phyloP scores from a whole-genome alignment of 2,888 invertebrate species.

The Barypeithes pellucidus region DNA sequence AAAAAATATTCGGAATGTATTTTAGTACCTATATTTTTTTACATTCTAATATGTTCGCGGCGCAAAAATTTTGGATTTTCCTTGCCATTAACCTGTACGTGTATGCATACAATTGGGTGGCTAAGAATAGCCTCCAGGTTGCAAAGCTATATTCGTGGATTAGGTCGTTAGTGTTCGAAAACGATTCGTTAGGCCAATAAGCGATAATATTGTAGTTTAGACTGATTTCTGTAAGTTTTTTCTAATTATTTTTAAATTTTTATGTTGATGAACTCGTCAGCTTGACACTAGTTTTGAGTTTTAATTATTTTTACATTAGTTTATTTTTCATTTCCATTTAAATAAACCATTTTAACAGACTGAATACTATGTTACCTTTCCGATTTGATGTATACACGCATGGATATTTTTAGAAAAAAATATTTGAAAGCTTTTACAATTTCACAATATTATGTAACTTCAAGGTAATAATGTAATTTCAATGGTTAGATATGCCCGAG shows the following conservation, averaged over 20 bases:
- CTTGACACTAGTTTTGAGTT: neutral
- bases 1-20: neutral
- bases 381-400: neutral
- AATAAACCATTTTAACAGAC: neutral
- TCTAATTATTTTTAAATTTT: conserved; percentile 28
- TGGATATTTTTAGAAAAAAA: conserved; percentile 26
- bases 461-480: neutral
- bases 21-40: neutral
- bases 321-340: neutral
- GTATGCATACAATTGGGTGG: conserved; percentile 1
- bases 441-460: neutral
- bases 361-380: neutral
- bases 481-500: too few species aligned
- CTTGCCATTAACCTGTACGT: neutral
- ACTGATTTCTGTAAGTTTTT: conserved; percentile 43
- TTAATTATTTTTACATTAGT: too few species aligned
- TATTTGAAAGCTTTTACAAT: neutral
- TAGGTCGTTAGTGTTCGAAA: conserved; percentile 42
- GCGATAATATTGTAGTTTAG: conserved; percentile 38
- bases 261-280: conserved; percentile 9
- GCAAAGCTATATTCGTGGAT: conserved; percentile 29
- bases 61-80: neutral
- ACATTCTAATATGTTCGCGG: neutral
- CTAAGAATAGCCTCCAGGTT: conserved; percentile 48
- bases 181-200: conserved; percentile 43